Base-by-base conservation (phyloP, 2,797 vertebrate species). In the Pseudomugil tenellus region DNA sequence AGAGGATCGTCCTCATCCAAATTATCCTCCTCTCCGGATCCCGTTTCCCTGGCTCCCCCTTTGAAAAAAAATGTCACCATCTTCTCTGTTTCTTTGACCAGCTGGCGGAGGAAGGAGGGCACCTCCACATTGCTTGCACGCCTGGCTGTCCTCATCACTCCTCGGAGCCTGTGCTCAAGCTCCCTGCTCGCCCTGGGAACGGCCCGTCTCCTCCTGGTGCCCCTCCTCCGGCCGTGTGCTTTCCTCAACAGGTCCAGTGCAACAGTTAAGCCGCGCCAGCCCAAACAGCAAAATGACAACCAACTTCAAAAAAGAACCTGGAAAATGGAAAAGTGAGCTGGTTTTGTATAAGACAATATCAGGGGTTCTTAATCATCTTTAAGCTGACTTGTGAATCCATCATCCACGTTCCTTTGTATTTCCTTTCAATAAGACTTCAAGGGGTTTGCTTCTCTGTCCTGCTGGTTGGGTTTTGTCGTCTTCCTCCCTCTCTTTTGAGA, bases 61-160 rank as follows among this genome's bases (percentile, higher is more conserved):
- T 92, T 92, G 70, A 95, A 93, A 74, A 95, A 93, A 81, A 94
- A 92, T 54, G 93, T 91, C 32, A 95, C 90, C 93, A 94, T 93
- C 81, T 89, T 93, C 81, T 94, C 94, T 0, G 93, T 95, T 85
- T 95, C 93, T 79, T 90, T 93, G 34, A 85, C 92, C 72, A 95
- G 82, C 69, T 94, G 92, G 0, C 92, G 79, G 67, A 95, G 87
- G 67, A 95, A 94, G 26, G 92, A 92, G 46, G 94, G 93, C 70
- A 95, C 93, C 82, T 94, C 92, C 68, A 92, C 90, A 0, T 89
- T 86, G 76, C 94, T 94, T 17, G 90, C 92, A 9, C 93, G 80
- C 41, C 92, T 84, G 4, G 91, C 91, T 0, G 84, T 93, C 81
- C 90, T 92, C 93, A 95, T 95, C 29, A 75, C 81, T 0, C 79